A percentile compares a stretch with the other conserved stretches of the same genome.
Conservation (phyloP, 2,888 invertebrate genomes). For the Dendrolimus houi region DNA sequence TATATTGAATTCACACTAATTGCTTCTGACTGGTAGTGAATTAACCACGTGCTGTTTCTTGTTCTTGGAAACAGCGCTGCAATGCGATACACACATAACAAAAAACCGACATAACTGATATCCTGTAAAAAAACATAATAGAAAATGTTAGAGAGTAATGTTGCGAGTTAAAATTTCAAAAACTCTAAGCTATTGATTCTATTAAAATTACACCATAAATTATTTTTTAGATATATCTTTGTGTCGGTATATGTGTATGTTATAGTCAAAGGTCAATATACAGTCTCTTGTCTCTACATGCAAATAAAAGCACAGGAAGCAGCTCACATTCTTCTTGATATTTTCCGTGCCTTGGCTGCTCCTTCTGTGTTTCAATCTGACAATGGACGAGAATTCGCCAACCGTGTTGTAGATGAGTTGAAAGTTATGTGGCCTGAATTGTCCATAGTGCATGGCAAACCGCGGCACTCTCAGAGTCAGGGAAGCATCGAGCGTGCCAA, state of each 20-base stretch:
- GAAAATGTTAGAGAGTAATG: too few species aligned
- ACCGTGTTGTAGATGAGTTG: not conserved
- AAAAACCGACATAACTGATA: too few species aligned
- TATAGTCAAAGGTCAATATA: too few species aligned
- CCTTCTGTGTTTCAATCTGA: not conserved
- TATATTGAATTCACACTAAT: conserved; percentile 8
- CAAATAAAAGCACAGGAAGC: not conserved
- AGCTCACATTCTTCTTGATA: not conserved
- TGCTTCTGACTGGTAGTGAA: conserved; percentile 7
- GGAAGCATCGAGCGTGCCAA: not conserved
- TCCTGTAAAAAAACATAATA: too few species aligned
- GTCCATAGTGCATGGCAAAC: not conserved
- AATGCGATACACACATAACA: too few species aligned
- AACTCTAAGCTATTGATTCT: too few species aligned
- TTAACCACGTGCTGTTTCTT: conserved; percentile 10
- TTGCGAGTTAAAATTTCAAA: too few species aligned
- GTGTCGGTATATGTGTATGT: too few species aligned
- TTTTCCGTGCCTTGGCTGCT: not conserved
- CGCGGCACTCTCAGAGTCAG: not conserved
- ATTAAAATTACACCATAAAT: too few species aligned
- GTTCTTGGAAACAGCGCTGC: not conserved
- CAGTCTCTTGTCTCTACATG: too few species aligned
- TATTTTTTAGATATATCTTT: too few species aligned
- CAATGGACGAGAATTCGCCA: not conserved
- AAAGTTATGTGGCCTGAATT: not conserved